Evolutionary conservation across 2,797 vertebrate species (phyloP).

Genomic region (Linurgus olivaceus): DNA sequence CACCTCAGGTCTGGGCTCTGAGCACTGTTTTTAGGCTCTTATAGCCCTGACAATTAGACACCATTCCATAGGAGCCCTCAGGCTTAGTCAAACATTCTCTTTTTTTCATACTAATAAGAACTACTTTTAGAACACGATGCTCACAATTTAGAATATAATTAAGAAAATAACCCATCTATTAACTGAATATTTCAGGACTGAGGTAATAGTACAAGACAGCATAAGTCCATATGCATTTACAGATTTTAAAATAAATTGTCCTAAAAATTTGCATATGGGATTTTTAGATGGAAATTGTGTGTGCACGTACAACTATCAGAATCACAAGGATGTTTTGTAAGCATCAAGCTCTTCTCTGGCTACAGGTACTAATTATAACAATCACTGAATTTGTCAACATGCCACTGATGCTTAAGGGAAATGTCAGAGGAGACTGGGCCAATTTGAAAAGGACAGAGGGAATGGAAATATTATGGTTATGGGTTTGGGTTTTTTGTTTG

Average conservation of each 20-base stretch:
- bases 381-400: background rate
- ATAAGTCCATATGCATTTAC: background rate
- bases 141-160: background rate
- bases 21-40: background rate
- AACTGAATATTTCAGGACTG: background rate
- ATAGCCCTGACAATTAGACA: background rate
- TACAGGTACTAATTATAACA: background rate
- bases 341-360: background rate
- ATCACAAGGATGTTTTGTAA: background rate
- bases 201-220: background rate
- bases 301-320: background rate
- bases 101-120: background rate
- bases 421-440: background rate
- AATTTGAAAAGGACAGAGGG: conserved; percentile 8
- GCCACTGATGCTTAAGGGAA: background rate
- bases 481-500: background rate
- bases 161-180: background rate
- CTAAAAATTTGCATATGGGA: background rate
- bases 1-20: background rate
- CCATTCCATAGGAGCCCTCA: background rate
- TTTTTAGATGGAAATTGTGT: background rate
- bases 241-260: background rate
- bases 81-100: background rate
- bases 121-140: background rate
- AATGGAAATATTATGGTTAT: background rate